A percentile compares a stretch with the other conserved stretches of the same genome.
These are phyloP conservation scores for Pangasius larnaudii DNA, from an alignment of 2,797 vertebrate genomes.

Conservation along the genomic window DNA sequence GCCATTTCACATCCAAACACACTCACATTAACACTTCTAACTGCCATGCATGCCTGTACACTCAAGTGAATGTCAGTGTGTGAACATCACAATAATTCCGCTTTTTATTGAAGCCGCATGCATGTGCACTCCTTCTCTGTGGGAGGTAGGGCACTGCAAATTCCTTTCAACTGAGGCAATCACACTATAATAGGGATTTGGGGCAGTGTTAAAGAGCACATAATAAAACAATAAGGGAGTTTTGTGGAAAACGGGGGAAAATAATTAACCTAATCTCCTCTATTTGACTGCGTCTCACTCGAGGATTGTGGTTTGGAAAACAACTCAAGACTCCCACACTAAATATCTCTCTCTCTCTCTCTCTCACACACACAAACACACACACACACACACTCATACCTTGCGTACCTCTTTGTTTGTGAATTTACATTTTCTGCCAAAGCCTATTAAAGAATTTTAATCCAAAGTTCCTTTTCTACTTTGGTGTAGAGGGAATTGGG, in stretches of 20 bases:
- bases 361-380: not conserved
- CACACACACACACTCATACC: not conserved
- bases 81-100: slow-evolving; percentile 26
- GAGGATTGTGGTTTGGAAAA: slow-evolving; percentile 57
- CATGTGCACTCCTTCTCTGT: slow-evolving; percentile 16
- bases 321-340: slow-evolving; percentile 30
- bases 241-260: slow-evolving; percentile 60
- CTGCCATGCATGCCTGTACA: slow-evolving; percentile 40
- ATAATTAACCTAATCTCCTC: slow-evolving; percentile 68
- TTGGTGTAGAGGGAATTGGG: not conserved
- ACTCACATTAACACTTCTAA: slow-evolving; percentile 35
- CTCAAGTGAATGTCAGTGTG: slow-evolving; percentile 19
- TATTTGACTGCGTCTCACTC: slow-evolving; percentile 62
- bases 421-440: slow-evolving; percentile 3
- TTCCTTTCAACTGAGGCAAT: slow-evolving; percentile 67
- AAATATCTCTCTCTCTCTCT: slow-evolving; percentile 37
- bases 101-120: slow-evolving; percentile 29
- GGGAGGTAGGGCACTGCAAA: slow-evolving; percentile 37
- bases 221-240: slow-evolving; percentile 69
- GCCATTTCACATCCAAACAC: slow-evolving; percentile 53
- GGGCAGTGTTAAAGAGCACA: slow-evolving; percentile 55
- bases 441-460: slow-evolving; percentile 13
- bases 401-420: not conserved
- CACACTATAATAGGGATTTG: slow-evolving; percentile 67
- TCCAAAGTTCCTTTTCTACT: not conserved